A percentile compares a stretch with the other conserved stretches of the same genome.
phyloP scores from a whole-genome alignment of 2,797 vertebrate species.

The Phaenicophaeus curvirostris region DNA sequence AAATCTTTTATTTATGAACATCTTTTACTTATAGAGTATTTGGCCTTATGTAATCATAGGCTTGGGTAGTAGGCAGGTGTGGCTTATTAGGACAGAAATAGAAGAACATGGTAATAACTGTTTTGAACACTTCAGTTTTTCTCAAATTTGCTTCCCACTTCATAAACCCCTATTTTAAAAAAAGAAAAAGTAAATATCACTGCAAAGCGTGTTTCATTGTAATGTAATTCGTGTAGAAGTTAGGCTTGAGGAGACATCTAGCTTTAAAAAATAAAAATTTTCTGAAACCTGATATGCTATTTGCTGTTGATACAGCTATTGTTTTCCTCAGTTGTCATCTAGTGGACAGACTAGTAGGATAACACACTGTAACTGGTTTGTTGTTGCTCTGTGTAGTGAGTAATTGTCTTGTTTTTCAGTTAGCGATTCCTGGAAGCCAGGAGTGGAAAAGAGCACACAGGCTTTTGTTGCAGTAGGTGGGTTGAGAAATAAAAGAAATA shows the following conservation, averaged over 20 bases:
- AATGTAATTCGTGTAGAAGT: neutral
- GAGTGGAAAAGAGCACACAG: neutral
- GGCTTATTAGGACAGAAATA: neutral
- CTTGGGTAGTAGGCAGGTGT: neutral
- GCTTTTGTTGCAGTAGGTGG: neutral
- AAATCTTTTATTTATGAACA: neutral
- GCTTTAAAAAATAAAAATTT: neutral
- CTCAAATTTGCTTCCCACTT: neutral
- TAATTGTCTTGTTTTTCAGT: neutral
- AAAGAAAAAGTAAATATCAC: neutral
- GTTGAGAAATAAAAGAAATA: neutral
- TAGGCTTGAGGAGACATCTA: neutral
- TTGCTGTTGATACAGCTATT: neutral
- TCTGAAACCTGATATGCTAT: neutral
- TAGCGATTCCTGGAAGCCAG: neutral
- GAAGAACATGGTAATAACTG: neutral
- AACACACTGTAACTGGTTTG: neutral
- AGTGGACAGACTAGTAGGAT: neutral
- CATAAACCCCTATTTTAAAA: neutral
- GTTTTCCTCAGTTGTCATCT: neutral
- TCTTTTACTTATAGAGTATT: neutral
- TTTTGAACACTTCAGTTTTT: neutral
- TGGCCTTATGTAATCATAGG: neutral
- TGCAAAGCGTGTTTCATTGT: neutral
- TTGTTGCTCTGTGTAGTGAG: neutral